Evolutionary conservation across 2,113 vertebrate genomes (phyloP).

Genomic region (Tyrannus savana): DNA sequence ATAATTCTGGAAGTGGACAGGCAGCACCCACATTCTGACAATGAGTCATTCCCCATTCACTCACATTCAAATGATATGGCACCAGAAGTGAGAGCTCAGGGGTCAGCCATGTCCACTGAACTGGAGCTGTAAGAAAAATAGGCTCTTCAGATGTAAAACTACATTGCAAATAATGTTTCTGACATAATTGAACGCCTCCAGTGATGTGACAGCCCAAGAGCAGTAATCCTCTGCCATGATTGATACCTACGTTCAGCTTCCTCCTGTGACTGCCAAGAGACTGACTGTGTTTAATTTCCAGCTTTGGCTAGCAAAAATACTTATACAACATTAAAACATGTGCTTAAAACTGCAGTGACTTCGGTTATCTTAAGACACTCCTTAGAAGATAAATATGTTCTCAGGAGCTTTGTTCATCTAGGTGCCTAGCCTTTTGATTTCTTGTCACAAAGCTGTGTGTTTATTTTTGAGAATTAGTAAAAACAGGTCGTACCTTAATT

Average conservation of each 20-base stretch:
- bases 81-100: background rate
- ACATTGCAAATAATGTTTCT: background rate
- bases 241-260: background rate
- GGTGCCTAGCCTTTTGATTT: background rate
- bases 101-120: background rate
- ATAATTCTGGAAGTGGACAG: background rate
- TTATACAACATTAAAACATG: background rate
- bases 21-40: background rate
- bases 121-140: background rate
- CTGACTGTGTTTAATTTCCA: background rate
- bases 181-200: background rate
- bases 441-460: background rate
- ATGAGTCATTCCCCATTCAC: background rate
- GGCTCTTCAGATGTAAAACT: background rate
- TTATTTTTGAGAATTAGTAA: background rate
- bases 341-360: background rate
- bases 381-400: background rate
- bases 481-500: background rate
- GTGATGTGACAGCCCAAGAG: background rate
- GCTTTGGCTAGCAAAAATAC: background rate
- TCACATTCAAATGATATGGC: background rate
- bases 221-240: background rate
- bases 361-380: background rate
- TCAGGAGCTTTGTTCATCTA: background rate
- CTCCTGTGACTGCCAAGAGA: background rate